Evolutionary conservation across 2,888 invertebrate species (phyloP).

Genomic region (Lingula anatina): DNA sequence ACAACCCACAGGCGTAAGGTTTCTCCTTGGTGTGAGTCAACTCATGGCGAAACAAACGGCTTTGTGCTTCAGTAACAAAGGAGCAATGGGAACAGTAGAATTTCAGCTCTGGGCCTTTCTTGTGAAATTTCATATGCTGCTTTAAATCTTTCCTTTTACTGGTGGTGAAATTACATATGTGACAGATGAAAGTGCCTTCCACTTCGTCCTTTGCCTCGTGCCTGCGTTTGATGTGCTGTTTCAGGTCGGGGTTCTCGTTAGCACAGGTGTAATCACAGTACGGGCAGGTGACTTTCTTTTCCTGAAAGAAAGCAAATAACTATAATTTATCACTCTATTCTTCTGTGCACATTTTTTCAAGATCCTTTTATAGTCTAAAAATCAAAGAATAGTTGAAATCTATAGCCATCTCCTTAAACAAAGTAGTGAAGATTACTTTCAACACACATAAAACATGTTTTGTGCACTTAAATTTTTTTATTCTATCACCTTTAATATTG

Average conservation of each 20-base stretch:
- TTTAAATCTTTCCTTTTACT: constrained; percentile 37
- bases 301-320: constrained; percentile 20
- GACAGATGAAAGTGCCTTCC: constrained; percentile 30
- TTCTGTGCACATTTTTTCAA: no score
- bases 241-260: constrained; percentile 43
- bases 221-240: constrained; percentile 38
- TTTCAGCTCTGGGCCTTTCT: constrained; percentile 42
- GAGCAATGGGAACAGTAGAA: constrained; percentile 45
- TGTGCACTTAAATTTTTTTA: neutral
- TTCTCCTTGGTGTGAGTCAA: constrained; percentile 40
- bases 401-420: neutral
- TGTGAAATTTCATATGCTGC: constrained; percentile 48
- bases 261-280: constrained; percentile 46
- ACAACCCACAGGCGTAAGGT: constrained; percentile 42
- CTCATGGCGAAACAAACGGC: constrained; percentile 42
- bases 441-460: neutral
- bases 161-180: constrained; percentile 33
- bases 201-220: constrained; percentile 23
- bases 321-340: neutral
- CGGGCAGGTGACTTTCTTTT: constrained; percentile 41
- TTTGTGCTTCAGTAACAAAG: constrained; percentile 48
- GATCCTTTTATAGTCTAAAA: no score
- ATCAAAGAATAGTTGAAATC: neutral
- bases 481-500: no score
- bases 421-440: neutral